Evolutionary conservation across 2,888 invertebrate species (phyloP).

Genomic region (Plagodis pulveraria): DNA sequence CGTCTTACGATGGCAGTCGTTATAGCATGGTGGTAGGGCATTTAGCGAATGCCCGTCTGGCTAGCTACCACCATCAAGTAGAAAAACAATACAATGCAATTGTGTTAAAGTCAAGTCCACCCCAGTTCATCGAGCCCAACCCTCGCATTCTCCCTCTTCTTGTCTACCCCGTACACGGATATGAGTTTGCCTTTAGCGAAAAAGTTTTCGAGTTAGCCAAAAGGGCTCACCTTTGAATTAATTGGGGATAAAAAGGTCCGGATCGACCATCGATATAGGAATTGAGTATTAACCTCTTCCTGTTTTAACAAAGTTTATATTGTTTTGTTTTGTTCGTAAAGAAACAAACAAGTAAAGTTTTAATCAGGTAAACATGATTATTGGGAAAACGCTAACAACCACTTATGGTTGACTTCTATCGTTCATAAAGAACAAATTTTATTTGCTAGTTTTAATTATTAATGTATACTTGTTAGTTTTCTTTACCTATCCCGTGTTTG

Average conservation of each 20-base stretch:
- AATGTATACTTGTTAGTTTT: too few relatives aligned
- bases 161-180: conserved; percentile 19
- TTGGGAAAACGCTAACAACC: too few relatives aligned
- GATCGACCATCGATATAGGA: conserved; percentile 24
- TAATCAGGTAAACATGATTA: too few relatives aligned
- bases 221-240: conserved; percentile 38
- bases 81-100: background rate
- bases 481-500: too few relatives aligned
- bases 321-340: conserved; percentile 12
- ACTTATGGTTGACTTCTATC: too few relatives aligned
- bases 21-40: too few relatives aligned
- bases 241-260: conserved; percentile 36
- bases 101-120: background rate
- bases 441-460: too few relatives aligned
- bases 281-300: conserved; percentile 27
- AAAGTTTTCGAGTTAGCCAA: conserved; percentile 39
- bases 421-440: too few relatives aligned
- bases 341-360: too few relatives aligned
- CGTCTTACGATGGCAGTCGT: too few relatives aligned
- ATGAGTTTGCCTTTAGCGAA: conserved; percentile 38
- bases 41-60: too few relatives aligned
- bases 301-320: conserved; percentile 19
- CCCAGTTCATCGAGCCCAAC: background rate
- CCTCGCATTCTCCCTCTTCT: conserved; percentile 25
- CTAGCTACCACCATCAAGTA: too few relatives aligned